Percentiles rank a stretch among this genome's conserved stretches.
Evolutionary conservation across 2,888 invertebrate genomes (phyloP).

Genomic region (Macrosiphum euphorbiae): DNA sequence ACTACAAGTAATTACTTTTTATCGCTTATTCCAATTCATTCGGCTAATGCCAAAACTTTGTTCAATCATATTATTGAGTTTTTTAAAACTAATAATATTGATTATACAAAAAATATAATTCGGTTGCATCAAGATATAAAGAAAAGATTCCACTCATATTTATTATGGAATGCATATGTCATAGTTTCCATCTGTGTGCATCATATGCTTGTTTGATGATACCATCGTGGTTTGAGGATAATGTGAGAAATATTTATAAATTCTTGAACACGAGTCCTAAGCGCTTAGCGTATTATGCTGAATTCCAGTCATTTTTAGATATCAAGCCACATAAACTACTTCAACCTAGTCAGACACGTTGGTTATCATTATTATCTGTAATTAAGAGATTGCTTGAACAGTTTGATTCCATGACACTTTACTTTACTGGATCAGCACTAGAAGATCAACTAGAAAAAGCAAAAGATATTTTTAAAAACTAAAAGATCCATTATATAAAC

Average conservation of each 20-base stretch:
- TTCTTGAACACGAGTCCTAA: constrained; percentile 2
- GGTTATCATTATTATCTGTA: constrained; percentile 1
- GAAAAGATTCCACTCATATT: not conserved
- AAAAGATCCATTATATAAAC: too few species aligned
- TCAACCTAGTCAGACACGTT: not conserved
- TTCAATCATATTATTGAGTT: too few species aligned
- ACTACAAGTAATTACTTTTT: not conserved
- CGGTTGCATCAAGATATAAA: not conserved
- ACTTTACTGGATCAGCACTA: not conserved
- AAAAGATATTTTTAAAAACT: too few species aligned
- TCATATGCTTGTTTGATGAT: not conserved
- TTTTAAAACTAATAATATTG: too few species aligned
- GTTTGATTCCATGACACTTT: not conserved
- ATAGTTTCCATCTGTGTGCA: not conserved
- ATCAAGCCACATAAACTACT: not conserved
- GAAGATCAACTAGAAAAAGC: too few species aligned
- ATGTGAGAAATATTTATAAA: not conserved
- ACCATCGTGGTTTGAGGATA: not conserved
- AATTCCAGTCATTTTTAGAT: constrained; percentile 10
- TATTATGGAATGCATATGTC: constrained; percentile 19
- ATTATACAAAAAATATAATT: constrained; percentile 29
- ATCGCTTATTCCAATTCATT: not conserved
- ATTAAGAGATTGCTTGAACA: not conserved
- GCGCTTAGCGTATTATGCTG: not conserved
- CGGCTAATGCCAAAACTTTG: too few species aligned